Percentiles rank a stretch among this genome's conserved stretches.
Evolutionary conservation across 2,113 vertebrate genomes (phyloP).

Genomic region (Malurus alboscapulatus): DNA sequence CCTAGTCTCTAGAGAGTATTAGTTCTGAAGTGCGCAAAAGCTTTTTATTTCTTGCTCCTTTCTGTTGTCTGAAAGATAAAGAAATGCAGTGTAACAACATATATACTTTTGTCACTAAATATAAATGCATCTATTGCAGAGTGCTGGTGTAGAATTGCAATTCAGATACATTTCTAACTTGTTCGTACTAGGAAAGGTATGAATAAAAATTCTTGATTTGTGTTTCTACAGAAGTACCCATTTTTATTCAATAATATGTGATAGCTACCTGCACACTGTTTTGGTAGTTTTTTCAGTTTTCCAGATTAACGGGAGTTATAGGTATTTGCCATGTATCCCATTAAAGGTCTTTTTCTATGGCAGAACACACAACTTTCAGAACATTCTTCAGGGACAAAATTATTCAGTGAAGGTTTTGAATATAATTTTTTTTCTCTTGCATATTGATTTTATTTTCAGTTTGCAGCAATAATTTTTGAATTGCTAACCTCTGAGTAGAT

Average conservation of each 20-base stretch:
- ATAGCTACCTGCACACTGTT: constrained; percentile 26
- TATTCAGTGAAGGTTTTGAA: neutral
- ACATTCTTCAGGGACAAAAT: neutral
- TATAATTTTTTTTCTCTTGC: neutral
- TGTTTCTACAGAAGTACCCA: neutral
- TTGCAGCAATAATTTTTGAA: neutral
- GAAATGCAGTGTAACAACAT: neutral
- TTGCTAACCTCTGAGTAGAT: neutral
- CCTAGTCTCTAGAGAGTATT: neutral
- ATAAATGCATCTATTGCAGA: neutral
- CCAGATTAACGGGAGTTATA: neutral
- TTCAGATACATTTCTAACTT: neutral
- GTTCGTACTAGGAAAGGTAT: neutral
- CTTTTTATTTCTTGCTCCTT: neutral
- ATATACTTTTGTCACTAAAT: neutral
- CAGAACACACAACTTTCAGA: neutral
- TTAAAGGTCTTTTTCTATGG: neutral
- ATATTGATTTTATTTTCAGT: neutral
- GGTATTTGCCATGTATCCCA: neutral
- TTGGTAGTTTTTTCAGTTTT: neutral
- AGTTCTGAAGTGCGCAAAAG: neutral
- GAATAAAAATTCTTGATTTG: neutral
- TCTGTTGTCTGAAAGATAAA: neutral
- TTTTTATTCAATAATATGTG: constrained; percentile 30
- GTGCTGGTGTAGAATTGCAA: neutral